Evolutionary conservation across 37 sponge, comb jelly and placozoan genomes (phyloP), one percentile per base, ranked within the genome.

Genomic region (Amphimedon queenslandica): DNA sequence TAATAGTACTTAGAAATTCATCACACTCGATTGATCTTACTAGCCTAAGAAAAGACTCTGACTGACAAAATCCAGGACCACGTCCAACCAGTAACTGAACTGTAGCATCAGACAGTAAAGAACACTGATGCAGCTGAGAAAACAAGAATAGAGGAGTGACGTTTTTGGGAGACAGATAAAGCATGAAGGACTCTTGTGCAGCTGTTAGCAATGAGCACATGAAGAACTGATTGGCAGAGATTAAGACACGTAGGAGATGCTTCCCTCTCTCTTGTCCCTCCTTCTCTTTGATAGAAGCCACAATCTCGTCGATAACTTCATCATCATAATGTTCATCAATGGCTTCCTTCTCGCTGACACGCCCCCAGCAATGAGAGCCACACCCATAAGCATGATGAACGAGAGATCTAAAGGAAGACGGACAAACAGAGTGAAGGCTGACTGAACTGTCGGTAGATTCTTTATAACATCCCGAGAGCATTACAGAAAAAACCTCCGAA

Each of bases 371-470:
- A n/a, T 8, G 40, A 75, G 76, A 80, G 1, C 72, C 42, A 64
- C 87, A 86, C 37, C 87, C 87, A 75, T 86, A 86, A 16, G 75
- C 57, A 43, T 75, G 71, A 40, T 86, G 87, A 0, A 86, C n/a
- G n/a, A 80, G 6, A 24, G 87, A 69, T 1, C 37, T 25, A 64
- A 86, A 80, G 0, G 72, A 70, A 0, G 21, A 27, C 0, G 80
- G 81, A 21, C 37, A 40, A 3, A 80, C 55, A 24, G 42, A 33
- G 18, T 75, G 64, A 32, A 86, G 29, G n/a, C 24, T 33, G 2
- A 86, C 66, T 21, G 40, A 69, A 4, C 27, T 63, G 23, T 41
- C 25, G 18, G 4, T 13, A 4, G 81, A 75, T 57, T 86, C 87
- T 32, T 20, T 35, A 73, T 80, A 86, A 13, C 55, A 63, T 16